Evolutionary conservation across 2,888 invertebrate species (phyloP), one percentile per base, ranked within the genome.

Genomic region (Pyrgus malvae): DNA sequence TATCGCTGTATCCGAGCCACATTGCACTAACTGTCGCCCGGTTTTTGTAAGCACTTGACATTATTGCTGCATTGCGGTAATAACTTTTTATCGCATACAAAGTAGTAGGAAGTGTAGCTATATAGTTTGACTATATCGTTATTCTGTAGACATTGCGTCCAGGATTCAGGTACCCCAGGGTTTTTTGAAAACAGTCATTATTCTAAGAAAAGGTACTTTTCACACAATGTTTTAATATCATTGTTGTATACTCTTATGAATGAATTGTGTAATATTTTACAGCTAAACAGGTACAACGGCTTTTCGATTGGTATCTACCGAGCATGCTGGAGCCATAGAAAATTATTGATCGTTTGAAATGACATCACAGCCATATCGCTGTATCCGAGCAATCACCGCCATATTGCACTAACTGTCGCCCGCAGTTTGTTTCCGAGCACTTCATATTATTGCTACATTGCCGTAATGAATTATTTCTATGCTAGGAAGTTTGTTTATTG

Each of bases 371-470:
- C 46, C 33, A 54, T 40, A 53, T 25, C 14, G 40, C 11, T 17
- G 14, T 23, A 14, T 16, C 17, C 35, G 12, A 16, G 35, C 35
- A 35, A 35, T 35, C 16, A 14, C 21, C 23, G 40, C 12, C 23
- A n/a, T 16, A 12, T 41, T 21, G 23, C 19, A 19, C 40, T 11
- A 23, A 21, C 40, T 14, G 23, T 41, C 40, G 40, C 84, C 65
- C 81, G 86, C 92, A 93, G 93, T 93, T 93, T 93, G 76, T 94
- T 94, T 74, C 95, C 95, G 69, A 97, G 92, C 97, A 97, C 91
- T 96, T 96, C 94, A 97, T 97, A 88, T n/a, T 97, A 97, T 82
- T 97, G 94, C 91, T 97, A 97, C 90, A 97, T 97, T 74, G 44
- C 12, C 35, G 11, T 42, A 44, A 51, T 51, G 44, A 51, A 19